Evolutionary conservation across 1,140 invertebrate genomes (phyloP).

Genomic region (Gerris buenoi): DNA sequence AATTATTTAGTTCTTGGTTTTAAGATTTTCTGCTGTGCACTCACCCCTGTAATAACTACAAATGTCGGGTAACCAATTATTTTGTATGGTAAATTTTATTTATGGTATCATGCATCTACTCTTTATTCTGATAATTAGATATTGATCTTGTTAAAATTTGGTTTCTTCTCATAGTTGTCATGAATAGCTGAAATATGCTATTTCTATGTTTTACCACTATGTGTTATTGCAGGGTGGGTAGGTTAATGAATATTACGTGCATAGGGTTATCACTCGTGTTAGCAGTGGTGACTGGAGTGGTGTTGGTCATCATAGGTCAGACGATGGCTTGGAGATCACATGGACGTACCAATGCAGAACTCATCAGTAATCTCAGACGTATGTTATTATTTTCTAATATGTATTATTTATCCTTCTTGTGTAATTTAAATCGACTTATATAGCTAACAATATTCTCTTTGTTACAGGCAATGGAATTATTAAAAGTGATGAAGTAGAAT

Average conservation of each 20-base stretch:
- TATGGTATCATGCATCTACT: too few species aligned
- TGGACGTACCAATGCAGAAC: constrained; percentile 65
- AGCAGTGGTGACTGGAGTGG: constrained; percentile 14
- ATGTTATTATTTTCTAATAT: constrained; percentile 21
- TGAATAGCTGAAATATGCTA: too few species aligned
- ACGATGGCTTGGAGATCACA: constrained; percentile 52
- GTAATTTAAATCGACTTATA: not conserved
- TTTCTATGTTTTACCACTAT: not conserved
- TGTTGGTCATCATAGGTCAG: not conserved
- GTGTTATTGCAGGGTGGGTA: not conserved
- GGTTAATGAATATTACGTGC: constrained; percentile 1
- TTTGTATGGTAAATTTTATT: too few species aligned
- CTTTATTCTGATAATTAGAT: too few species aligned
- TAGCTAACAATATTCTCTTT: not conserved
- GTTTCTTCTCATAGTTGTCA: too few species aligned
- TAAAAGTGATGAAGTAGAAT: constrained; percentile 55
- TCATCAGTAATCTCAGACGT: constrained; percentile 70
- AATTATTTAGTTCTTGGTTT: too few species aligned
- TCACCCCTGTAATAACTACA: too few species aligned
- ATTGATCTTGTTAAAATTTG: too few species aligned
- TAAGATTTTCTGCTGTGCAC: too few species aligned
- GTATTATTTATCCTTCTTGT: not conserved
- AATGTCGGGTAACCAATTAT: too few species aligned
- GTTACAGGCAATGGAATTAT: constrained; percentile 73
- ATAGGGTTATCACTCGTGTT: not conserved